Evolutionary conservation across 2,888 invertebrate species (phyloP), one percentile per base, ranked within the genome.

Genomic region (Ypsolopha scabrella): DNA sequence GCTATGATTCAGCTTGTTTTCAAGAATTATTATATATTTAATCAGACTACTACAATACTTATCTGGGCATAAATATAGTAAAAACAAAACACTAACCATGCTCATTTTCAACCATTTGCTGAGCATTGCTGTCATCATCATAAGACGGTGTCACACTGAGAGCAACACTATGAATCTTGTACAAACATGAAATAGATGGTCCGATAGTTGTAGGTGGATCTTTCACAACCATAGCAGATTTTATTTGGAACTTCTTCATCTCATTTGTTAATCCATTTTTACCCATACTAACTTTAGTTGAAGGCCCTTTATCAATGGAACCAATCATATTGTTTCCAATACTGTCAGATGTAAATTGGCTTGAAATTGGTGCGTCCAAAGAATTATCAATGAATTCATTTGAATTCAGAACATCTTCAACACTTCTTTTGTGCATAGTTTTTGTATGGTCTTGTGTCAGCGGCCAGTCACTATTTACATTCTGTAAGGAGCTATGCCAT

Each of bases 91-190:
- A 66, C 76, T 53, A 64, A 82, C 85, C 79, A 65, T 65, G 70
- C 53, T 78, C 73, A 70, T 72, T 80, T 53, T 81, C 85, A 6
- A 80, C 78, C 57, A 72, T 60, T 10, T 72, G 55, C 54, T 86
- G 79, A 14, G 70, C 72, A 58, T 79, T 74, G 37, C 58, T 64
- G 0, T 82, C 83, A 55, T 83, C 82, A 24, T 63, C 68, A 55
- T 81, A 80, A 0, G 77, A 71, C 0, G 80, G 83, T 3, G 82
- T 83, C 0, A 72, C 78, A 65, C 81, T 83, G 37, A 72, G 66
- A 0, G 74, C 67, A 1, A 85, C 72, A 57, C 67, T 79, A 34
- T 80, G 68, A n/a, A 75, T 69, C 59, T 83, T 85, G 55, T 81
- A 83, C 11, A 81, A 56, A 59, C 86, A 86, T 6, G 70, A 66